These are phyloP conservation scores for Clusia tigrina DNA, from an alignment of 2,888 invertebrate genomes.

Conservation along the genomic window DNA sequence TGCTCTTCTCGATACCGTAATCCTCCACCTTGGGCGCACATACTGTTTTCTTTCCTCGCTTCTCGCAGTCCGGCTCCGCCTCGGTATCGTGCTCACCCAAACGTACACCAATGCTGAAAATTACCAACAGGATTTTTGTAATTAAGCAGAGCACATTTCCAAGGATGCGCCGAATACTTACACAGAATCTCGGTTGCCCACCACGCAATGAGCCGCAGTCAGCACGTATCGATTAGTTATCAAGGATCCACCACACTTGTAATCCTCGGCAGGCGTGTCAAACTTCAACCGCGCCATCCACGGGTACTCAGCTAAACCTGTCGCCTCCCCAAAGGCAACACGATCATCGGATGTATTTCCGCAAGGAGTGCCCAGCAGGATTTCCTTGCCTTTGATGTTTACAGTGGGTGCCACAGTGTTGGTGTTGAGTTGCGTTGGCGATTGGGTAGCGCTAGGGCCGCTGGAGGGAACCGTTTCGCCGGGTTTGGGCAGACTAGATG, in stretches of 20 bases:
- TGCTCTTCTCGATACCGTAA: slow-evolving; percentile 51
- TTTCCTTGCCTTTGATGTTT: slow-evolving; percentile 36
- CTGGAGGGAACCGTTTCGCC: no score
- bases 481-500: no score
- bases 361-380: slow-evolving; percentile 62
- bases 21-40: slow-evolving; percentile 64
- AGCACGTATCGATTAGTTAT: slow-evolving; percentile 53
- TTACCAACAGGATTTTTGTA: neutral
- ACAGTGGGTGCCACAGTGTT: neutral
- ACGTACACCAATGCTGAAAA: slow-evolving; percentile 57
- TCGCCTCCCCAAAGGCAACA: slow-evolving; percentile 71
- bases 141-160: neutral
- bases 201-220: slow-evolving; percentile 59
- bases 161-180: slow-evolving; percentile 31
- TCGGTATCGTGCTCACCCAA: slow-evolving; percentile 63
- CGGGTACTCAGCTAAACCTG: slow-evolving; percentile 73
- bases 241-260: slow-evolving; percentile 62
- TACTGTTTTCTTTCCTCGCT: slow-evolving; percentile 32
- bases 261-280: slow-evolving; percentile 49
- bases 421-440: neutral
- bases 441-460: neutral
- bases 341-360: slow-evolving; percentile 68
- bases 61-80: slow-evolving; percentile 53
- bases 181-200: slow-evolving; percentile 30
- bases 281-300: slow-evolving; percentile 81